Conservation (phyloP, 2,888 invertebrate genomes). For the Torymus aiolomorphi region DNA sequence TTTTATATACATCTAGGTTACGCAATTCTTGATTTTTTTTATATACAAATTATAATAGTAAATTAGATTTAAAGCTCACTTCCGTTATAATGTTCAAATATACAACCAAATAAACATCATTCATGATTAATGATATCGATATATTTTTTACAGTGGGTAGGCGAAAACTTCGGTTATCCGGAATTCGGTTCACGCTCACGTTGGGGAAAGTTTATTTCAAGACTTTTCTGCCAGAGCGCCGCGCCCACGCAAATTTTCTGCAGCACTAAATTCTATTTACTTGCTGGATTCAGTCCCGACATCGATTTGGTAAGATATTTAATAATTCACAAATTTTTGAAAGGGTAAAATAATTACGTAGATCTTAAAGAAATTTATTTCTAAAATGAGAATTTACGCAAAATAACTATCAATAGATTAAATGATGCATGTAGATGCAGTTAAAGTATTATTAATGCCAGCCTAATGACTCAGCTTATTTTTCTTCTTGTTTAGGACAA, state of each 20-base stretch:
- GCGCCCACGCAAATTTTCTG: conserved; percentile 69
- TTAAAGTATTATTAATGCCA: too few species aligned
- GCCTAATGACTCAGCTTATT: not conserved
- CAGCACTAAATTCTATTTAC: conserved; percentile 67
- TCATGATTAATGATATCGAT: too few species aligned
- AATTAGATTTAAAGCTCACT: too few species aligned
- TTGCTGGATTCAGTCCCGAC: conserved; percentile 66
- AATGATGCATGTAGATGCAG: too few species aligned
- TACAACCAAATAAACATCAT: too few species aligned
- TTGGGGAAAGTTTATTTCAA: conserved; percentile 71
- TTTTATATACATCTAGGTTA: too few species aligned
- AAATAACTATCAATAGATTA: too few species aligned
- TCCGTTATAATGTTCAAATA: too few species aligned
- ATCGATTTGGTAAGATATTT: conserved; percentile 52
- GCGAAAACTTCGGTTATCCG: conserved; percentile 72
- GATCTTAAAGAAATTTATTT: too few species aligned
- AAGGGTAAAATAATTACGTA: not conserved
- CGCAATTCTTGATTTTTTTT: too few species aligned
- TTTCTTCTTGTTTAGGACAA: conserved; percentile 62
- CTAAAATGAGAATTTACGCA: too few species aligned
- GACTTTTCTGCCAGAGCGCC: conserved; percentile 67
- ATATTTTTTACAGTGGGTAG: conserved; percentile 67
- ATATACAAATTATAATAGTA: too few species aligned
- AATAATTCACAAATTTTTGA: not conserved
- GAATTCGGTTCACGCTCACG: conserved; percentile 69